phyloP scores from a whole-genome alignment of 2,888 invertebrate genomes.

The Mylabris sibirica region DNA sequence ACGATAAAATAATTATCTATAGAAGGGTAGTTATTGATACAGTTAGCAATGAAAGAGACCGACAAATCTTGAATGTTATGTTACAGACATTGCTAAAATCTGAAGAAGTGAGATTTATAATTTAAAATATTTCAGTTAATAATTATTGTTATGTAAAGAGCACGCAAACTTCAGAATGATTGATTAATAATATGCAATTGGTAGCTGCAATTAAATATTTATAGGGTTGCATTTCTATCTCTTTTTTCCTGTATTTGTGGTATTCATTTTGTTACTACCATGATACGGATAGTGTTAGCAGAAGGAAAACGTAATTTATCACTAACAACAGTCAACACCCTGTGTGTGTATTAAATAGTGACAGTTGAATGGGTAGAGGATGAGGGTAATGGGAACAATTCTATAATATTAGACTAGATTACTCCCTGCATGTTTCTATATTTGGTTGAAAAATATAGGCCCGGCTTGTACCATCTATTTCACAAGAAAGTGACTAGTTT shows the following conservation, averaged over 20 bases:
- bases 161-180: not conserved
- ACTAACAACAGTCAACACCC: constrained; percentile 15
- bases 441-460: not conserved
- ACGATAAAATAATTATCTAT: constrained; percentile 50
- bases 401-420: not conserved
- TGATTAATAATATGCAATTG: not conserved
- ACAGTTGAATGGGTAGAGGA: constrained; percentile 13
- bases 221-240: not conserved
- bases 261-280: not conserved
- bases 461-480: too few relatives aligned
- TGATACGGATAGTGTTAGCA: not conserved
- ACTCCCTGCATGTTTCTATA: not conserved
- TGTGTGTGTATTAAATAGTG: constrained; percentile 14
- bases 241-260: not conserved
- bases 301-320: constrained; percentile 16
- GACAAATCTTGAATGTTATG: too few relatives aligned
- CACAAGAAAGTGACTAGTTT: too few relatives aligned
- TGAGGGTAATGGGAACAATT: constrained; percentile 8
- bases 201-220: constrained; percentile 1
- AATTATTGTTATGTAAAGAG: not conserved
- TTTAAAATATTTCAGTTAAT: too few relatives aligned
- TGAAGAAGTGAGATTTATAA: too few relatives aligned
- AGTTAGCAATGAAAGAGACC: constrained; percentile 47
- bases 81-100: too few relatives aligned
- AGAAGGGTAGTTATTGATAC: constrained; percentile 43